These are phyloP conservation scores for Aethina tumida DNA, from an alignment of 1,140 invertebrate genomes.

Conservation along the genomic window DNA sequence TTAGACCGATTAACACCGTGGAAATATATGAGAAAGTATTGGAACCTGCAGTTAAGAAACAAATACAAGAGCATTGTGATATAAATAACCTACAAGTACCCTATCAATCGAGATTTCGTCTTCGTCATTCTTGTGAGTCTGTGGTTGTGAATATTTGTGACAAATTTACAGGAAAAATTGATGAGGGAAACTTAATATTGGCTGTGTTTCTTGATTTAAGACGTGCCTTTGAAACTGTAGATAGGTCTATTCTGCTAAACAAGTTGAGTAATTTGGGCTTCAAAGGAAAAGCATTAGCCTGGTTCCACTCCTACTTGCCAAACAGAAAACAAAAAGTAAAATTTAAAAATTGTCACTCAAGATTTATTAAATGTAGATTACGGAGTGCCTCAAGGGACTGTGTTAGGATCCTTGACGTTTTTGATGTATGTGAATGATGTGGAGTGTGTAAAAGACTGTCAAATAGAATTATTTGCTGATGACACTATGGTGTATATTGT, in stretches of 20 bases:
- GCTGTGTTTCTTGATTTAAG: constrained; percentile 16
- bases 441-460: too few relatives aligned
- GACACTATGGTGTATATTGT: too few relatives aligned
- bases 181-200: constrained; percentile 5
- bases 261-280: too few relatives aligned
- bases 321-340: too few relatives aligned
- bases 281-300: too few relatives aligned
- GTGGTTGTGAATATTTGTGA: not conserved
- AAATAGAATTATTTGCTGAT: too few relatives aligned
- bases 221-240: constrained; percentile 14
- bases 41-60: constrained; percentile 9
- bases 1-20: constrained; percentile 11
- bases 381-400: too few relatives aligned
- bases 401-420: too few relatives aligned
- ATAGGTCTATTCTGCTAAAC: constrained; percentile 6
- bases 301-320: too few relatives aligned
- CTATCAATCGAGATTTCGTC: constrained; percentile 10
- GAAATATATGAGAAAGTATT: constrained; percentile 12
- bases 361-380: too few relatives aligned
- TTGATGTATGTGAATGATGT: too few relatives aligned
- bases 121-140: constrained; percentile 8
- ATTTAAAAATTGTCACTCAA: too few relatives aligned
- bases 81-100: constrained; percentile 8
- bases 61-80: constrained; percentile 6
- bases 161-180: constrained; percentile 1